These are phyloP conservation scores for Rhamphomyia laevipes DNA, from an alignment of 2,888 invertebrate genomes.

Conservation along the genomic window DNA sequence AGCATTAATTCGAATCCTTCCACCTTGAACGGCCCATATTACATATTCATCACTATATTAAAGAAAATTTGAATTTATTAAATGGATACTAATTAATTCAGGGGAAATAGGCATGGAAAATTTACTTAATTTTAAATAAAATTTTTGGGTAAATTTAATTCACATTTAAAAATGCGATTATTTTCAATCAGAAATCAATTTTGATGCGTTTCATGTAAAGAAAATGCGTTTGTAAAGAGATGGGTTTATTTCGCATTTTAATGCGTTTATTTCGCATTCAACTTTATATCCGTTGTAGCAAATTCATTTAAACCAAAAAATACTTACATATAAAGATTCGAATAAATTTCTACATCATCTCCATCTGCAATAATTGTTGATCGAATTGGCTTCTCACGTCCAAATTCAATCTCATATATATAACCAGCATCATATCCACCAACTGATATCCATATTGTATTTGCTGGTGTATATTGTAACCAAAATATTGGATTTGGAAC, in stretches of 20 bases:
- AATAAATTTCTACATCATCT: conserved; percentile 46
- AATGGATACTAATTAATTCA: too few relatives aligned
- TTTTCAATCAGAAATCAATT: too few relatives aligned
- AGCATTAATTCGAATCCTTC: conserved; percentile 45
- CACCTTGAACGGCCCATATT: conserved; percentile 49
- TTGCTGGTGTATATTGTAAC: conserved; percentile 41
- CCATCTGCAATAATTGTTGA: conserved; percentile 41
- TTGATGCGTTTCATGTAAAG: too few relatives aligned
- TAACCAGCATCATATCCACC: conserved; percentile 55
- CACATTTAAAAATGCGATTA: too few relatives aligned
- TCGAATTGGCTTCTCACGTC: conserved; percentile 36
- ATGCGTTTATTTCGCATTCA: not conserved
- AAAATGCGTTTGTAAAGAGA: too few relatives aligned
- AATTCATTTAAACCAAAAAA: too few relatives aligned
- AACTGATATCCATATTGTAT: conserved; percentile 50
- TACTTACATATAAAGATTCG: conserved; percentile 42
- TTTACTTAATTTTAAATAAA: not conserved
- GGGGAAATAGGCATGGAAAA: too few relatives aligned
- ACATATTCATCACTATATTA: conserved; percentile 42
- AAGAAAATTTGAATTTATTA: too few relatives aligned
- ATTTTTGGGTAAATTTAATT: too few relatives aligned
- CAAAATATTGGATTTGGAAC: conserved; percentile 47
- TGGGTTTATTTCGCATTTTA: too few relatives aligned
- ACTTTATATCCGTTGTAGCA: too few relatives aligned
- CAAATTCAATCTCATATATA: conserved; percentile 46